Evolutionary conservation across 2,113 vertebrate genomes (phyloP).

Genomic region (Microcebus jonahi): DNA sequence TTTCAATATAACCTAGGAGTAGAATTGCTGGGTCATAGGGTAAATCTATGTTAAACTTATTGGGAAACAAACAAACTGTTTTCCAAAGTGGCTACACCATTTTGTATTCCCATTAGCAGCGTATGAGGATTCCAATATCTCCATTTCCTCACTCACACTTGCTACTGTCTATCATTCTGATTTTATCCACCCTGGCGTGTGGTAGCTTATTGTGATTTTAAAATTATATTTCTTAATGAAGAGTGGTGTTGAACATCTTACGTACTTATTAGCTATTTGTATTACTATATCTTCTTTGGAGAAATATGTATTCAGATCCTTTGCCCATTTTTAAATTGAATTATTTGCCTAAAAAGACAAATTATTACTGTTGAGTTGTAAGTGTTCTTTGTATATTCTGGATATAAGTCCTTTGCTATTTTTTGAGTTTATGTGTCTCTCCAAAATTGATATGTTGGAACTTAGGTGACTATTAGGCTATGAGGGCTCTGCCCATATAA

Average conservation of each 20-base stretch:
- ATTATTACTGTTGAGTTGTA: neutral
- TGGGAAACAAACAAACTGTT: neutral
- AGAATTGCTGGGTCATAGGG: neutral
- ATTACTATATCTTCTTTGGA: neutral
- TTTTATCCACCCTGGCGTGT: neutral
- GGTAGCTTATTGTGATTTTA: neutral
- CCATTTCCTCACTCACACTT: neutral
- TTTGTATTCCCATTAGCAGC: neutral
- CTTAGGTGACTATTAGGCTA: neutral
- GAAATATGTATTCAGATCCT: neutral
- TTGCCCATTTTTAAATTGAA: neutral
- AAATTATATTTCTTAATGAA: neutral
- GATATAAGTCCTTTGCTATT: neutral
- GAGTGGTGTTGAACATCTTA: neutral
- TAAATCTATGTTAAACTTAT: neutral
- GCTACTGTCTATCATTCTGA: neutral
- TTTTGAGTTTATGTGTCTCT: neutral
- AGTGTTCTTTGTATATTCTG: neutral
- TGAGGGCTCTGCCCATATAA: neutral
- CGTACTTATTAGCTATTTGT: neutral
- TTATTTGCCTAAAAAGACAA: neutral
- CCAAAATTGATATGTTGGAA: neutral
- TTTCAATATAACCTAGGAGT: neutral
- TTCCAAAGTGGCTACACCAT: neutral
- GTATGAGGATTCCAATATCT: neutral